Percentiles rank a stretch among this genome's conserved stretches.
Conservation (phyloP, 2,113 vertebrate species). For the Pangasianodon gigas region DNA sequence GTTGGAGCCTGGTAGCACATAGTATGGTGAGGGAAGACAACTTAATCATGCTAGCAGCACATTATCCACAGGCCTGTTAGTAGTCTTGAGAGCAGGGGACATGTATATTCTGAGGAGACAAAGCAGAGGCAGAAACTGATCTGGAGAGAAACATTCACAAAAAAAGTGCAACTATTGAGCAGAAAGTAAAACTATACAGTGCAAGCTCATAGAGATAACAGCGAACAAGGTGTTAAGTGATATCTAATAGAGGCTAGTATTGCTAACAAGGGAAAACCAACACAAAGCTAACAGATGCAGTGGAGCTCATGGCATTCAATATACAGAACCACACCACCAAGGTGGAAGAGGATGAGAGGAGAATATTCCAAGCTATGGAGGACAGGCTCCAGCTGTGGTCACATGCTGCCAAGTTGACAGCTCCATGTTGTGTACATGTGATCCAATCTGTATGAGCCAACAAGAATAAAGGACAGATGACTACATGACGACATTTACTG, state of each 20-base stretch:
- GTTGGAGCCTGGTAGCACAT: not conserved
- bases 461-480: not conserved
- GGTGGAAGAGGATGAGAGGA: not conserved
- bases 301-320: not conserved
- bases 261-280: not conserved
- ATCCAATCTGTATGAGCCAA: not conserved
- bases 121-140: not conserved
- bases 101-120: not conserved
- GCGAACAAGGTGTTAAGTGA: not conserved
- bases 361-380: not conserved
- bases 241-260: not conserved
- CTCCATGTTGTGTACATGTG: not conserved
- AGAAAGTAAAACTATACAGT: not conserved
- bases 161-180: not conserved
- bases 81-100: not conserved
- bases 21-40: not conserved
- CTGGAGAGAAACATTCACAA: not conserved
- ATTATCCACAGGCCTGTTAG: not conserved
- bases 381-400: not conserved
- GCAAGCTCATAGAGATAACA: not conserved
- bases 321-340: not conserved
- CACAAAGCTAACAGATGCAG: not conserved
- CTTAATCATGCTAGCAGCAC: not conserved
- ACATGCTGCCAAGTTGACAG: not conserved
- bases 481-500: not conserved